Base-by-base conservation (phyloP, 1,140 invertebrate genomes). In the Pogonognathellus flavescens region DNA sequence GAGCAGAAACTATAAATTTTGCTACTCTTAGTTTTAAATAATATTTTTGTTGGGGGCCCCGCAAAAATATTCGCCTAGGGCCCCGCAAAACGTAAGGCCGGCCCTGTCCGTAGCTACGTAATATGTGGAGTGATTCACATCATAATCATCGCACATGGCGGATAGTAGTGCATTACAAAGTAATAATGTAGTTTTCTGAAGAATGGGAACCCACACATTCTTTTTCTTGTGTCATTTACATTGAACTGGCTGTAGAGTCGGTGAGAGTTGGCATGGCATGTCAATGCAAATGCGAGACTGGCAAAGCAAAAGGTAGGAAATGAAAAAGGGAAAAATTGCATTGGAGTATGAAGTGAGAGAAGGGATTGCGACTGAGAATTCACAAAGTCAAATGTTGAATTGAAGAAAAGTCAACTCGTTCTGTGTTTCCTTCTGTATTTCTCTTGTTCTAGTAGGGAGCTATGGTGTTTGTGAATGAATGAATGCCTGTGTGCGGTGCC, bases 401-500 rank as follows among this genome's bases (percentile, higher is more conserved):
- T 9, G 14, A 81, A 55, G 50, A 31, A 41, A 59, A 62, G 57
- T 59, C 31, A 62, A 50, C 22, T 83, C 4, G n/a, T 0, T 82
- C 2, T 41, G 31, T 1, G 13, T 16, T 22, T 72, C 25, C 49
- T 10, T 76, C 14, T 76, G 22, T 14, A 13, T 80, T 31, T 80
- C 76, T 80, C 52, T 80, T 52, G 41, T 50, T 55, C 76, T 55
- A 22, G 25, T 25, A 13, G 18, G 41, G 1, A 41, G 31, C 31
- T 1, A 6, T 41, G 31, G 14, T 53, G 20, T 55, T 53, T 81
- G 55, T 53, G 80, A 57, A 81, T 55, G 53, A 81, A 57, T 80
- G 53, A 57, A 81, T 55, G 80, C 13, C 8, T 55, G 50, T 72
- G 70, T 72, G 70, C 70, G 70, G n/a, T 72, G 70, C 31, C n/a